Conservation (phyloP, 1,140 invertebrate species). For the Hestina assimilis region DNA sequence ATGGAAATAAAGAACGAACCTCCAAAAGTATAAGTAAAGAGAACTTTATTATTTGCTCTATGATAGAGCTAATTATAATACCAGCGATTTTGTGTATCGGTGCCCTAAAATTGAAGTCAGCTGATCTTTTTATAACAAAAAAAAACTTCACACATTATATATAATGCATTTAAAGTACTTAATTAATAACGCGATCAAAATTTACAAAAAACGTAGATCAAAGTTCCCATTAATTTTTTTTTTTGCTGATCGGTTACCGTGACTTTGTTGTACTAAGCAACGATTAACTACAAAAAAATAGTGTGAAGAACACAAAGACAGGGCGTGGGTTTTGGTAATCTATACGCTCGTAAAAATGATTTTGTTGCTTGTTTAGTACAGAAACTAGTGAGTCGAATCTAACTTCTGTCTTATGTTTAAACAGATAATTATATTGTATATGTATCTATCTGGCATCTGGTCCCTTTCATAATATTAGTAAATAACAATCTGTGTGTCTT, state of each 20-base stretch:
- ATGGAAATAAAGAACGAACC: no score
- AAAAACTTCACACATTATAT: no score
- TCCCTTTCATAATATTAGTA: no score
- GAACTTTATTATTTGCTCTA: no score
- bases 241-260: constrained; percentile 47
- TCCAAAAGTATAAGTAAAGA: no score
- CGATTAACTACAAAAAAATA: constrained; percentile 39
- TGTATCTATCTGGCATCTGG: no score
- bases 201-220: constrained; percentile 26
- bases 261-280: constrained; percentile 41
- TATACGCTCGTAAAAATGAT: constrained; percentile 20
- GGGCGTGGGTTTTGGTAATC: constrained; percentile 45
- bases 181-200: background rate
- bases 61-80: no score
- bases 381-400: background rate
- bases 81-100: no score
- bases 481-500: no score
- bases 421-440: no score
- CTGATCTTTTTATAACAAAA: no score
- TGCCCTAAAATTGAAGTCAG: no score
- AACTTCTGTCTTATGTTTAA: background rate
- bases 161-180: background rate
- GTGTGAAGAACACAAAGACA: constrained; percentile 33
- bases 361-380: constrained; percentile 8
- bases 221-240: constrained; percentile 49